Percentiles rank a stretch among this genome's conserved stretches.
phyloP scores from a whole-genome alignment of 2,888 invertebrate species.

The Caenorhabditis virilis region DNA sequence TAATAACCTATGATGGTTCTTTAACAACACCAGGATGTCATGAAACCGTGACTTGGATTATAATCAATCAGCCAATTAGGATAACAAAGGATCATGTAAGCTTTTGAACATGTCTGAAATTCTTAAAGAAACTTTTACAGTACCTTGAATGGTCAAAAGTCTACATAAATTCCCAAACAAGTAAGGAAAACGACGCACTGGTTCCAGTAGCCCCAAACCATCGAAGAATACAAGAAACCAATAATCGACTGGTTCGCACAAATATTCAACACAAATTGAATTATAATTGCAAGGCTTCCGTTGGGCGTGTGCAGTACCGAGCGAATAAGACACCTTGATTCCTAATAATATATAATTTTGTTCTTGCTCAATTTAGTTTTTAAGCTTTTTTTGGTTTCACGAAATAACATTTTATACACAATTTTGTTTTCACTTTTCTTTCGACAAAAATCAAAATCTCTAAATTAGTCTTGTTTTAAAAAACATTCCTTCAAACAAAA shows the following conservation, averaged over 20 bases:
- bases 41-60: conserved; percentile 83
- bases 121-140: conserved; percentile 29
- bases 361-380: background rate
- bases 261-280: conserved; percentile 85
- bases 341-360: background rate
- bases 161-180: too few species aligned
- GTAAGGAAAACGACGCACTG: conserved; percentile 38
- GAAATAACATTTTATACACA: too few species aligned
- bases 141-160: conserved; percentile 51
- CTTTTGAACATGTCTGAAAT: background rate
- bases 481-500: too few species aligned
- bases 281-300: conserved; percentile 24
- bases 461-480: too few species aligned
- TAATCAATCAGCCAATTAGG: conserved; percentile 95
- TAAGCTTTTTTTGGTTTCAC: too few species aligned
- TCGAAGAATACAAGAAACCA: conserved; percentile 86
- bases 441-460: too few species aligned
- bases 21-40: conserved; percentile 83
- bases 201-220: conserved; percentile 83
- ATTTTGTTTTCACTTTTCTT: too few species aligned
- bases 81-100: conserved; percentile 90
- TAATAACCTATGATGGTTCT: conserved; percentile 75
- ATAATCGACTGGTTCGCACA: conserved; percentile 89
- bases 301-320: conserved; percentile 28
- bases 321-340: conserved; percentile 6